Base-by-base conservation (phyloP, 2,797 vertebrate species). In the Atherinosoma microstoma region DNA sequence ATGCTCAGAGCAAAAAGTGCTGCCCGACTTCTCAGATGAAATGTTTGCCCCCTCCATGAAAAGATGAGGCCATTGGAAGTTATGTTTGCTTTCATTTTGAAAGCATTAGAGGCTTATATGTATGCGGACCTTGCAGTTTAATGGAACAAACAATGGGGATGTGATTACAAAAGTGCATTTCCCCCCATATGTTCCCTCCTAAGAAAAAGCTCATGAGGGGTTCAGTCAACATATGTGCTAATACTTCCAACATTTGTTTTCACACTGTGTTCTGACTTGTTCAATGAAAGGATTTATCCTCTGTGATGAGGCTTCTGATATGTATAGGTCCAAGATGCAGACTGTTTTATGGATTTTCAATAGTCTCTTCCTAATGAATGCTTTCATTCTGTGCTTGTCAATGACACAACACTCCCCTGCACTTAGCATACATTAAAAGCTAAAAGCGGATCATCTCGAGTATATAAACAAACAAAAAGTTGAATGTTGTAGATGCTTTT, bases 51-150 rank as follows among this genome's bases (percentile, higher is more conserved):
- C 65, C 73, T 78, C 78, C 78, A 82, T 80, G 63, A 85, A 75
- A 85, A 87, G 87, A 83, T 54, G 13, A 87, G 76, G 74, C 79
- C 78, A 81, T 71, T 71, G 79, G 79, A 80, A 78, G 59, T 68
- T 72, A 73, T 90, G 87, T 91, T 91, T 92, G 75, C 82, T 89
- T 89, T 84, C 77, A 91, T 89, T 91, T 88, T 87, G 87, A 91
- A 76, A 84, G 92, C 67, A 89, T 89, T 91, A 89, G 76, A 74
- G 67, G 82, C 73, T 80, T 75, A 78, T 51, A 64, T 8, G 49
- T 73, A 56, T 67, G 77, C 67, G 73, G 86, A 87, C 70, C 53
- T 63, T 12, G 68, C 73, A 78, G 80, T 66, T 65, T 79, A 84
- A 90, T 70, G 79, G 79, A 89, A 79, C 76, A 91, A 92, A 90